Conservation (phyloP, 1,140 invertebrate genomes). For the Pogonus chalceus region DNA sequence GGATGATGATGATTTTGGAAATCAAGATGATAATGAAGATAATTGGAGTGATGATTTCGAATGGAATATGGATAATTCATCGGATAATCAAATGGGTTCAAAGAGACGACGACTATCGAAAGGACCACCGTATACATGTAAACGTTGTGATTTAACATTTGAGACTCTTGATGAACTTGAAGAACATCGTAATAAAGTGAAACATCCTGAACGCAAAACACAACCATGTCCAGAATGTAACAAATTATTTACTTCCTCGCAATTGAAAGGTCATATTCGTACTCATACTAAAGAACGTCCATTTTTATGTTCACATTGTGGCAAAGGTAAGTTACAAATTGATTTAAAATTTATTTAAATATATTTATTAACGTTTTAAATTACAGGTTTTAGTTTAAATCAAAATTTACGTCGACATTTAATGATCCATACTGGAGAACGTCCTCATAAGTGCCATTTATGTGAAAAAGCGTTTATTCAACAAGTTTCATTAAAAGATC, state of each 20-base stretch:
- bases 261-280: conserved; percentile 53
- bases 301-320: conserved; percentile 26
- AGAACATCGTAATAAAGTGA: conserved; percentile 10
- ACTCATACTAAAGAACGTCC: conserved; percentile 41
- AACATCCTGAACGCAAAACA: conserved; percentile 16
- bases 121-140: too few relatives aligned
- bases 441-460: not conserved
- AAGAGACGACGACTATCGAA: too few relatives aligned
- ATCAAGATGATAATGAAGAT: too few relatives aligned
- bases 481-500: not conserved
- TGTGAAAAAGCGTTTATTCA: not conserved
- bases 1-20: too few relatives aligned
- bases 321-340: too few relatives aligned
- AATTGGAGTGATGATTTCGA: too few relatives aligned
- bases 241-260: conserved; percentile 22
- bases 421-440: not conserved
- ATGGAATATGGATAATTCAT: too few relatives aligned
- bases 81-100: too few relatives aligned
- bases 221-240: conserved; percentile 11
- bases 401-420: not conserved
- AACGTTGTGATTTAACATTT: not conserved
- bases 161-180: not conserved
- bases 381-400: not conserved
- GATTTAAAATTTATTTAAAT: too few relatives aligned
- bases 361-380: too few relatives aligned